Evolutionary conservation across 2,113 vertebrate species (phyloP), one percentile per base, ranked within the genome.

Genomic region (Phalacrocorax carbo): DNA sequence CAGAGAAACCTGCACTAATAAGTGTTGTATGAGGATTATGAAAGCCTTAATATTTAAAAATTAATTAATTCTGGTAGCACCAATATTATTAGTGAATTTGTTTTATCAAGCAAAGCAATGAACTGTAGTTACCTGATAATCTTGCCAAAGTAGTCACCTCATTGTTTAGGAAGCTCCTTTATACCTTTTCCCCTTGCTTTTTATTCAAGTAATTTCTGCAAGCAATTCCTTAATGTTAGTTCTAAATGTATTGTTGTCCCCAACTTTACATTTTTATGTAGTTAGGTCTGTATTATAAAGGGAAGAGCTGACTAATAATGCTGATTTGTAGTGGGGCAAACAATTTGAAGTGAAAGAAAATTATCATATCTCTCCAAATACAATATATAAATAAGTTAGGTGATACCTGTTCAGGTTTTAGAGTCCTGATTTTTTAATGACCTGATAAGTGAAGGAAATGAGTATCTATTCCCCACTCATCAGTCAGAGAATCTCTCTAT

Each of bases 61-160:
- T 51, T 5, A 82, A 88, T 95, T 86, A 64, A 94, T 97, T 97
- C 61, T 88, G 19, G 25, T 93, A 75, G 66, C 11, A 81, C 38
- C 48, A 80, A 49, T 92, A 71, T 76, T 75, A 88, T 46, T 52
- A 86, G 64, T 85, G 93, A 72, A 72, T 91, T 91, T 79, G 52
- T 66, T 95, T 95, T 73, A 65, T 86, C 51, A 94, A 94, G 83
- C 36, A 88, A 66, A 72, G 29, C 29, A 82, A 30, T 62, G 60
- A 58, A 49, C 57, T 94, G 19, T 93, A 38, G 26, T 82, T 91
- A 58, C 61, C 25, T 55, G 25, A 80, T 64, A 69, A 72, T 88
- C 85, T 87, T 81, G n/a, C 27, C 30, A 55, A 93, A 92, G 15
- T 34, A 51, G 16, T 60, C 17, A 44, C 22, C 21, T 87, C 32